Evolutionary conservation across 23 tunicate genomes (phyloP), one percentile per base, ranked within the genome.

Genomic region (Phallusia fumigata): DNA sequence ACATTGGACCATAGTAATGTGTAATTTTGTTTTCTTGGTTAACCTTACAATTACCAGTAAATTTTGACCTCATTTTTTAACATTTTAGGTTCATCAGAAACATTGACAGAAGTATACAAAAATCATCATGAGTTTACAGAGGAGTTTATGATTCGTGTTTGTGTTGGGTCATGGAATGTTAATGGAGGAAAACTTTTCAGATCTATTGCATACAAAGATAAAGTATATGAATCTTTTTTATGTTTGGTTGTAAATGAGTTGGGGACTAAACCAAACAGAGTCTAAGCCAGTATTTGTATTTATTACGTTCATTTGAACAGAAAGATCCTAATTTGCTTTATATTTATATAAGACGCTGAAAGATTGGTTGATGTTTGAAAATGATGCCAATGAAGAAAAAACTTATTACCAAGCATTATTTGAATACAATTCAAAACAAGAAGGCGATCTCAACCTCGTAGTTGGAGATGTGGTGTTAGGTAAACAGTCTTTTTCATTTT

Each of bases 111-210:
- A 21, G 73, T 87, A 36, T 83, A 30, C 28, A 32, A 26, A 24
- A 53, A 82, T 16, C 30, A 50, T 19, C 65, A 32, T 21, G 78
- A 83, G 18, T 86, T 69, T 36, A 32, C 79, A n/a, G 77, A 65
- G 32, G 82, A 86, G 0, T 28, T 82, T 45, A 76, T 82, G 32
- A 35, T 96, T 0, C 51, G 96, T 33, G 88, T 96, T 45, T 81
- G 83, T 40, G 79, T 91, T 18, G 95, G 99, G 11, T 91, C 99
- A 16, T 96, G 99, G 99, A 96, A 96, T 77, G 99, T 96, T 11
- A 95, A 96, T 58, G 99, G 99, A 6, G 99, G 99, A 58, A 96
- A 91, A 75, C 82, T 72, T 18, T 83, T 89, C 49, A 79, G 94
- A 44, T 90, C 92, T 30, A 82, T 88, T 24, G 93, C 96, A 34